Conservation (phyloP, 2,888 invertebrate species). For the Malthinus seriepunctatus region DNA sequence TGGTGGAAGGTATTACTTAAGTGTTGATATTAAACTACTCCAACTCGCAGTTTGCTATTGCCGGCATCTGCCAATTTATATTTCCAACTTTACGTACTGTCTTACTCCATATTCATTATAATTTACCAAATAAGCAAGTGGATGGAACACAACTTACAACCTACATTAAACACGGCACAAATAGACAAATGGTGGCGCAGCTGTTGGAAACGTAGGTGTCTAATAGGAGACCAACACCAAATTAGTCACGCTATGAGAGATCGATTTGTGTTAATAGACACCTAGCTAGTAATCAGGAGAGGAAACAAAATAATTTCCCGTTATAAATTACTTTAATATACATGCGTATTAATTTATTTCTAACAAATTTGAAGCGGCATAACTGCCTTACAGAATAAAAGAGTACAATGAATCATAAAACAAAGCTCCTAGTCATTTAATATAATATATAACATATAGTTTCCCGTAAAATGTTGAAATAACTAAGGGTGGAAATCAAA, state of each 20-base stretch:
- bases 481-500: conserved; percentile 21
- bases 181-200: conserved; percentile 47
- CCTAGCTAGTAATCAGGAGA: conserved; percentile 35
- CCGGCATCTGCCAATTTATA: conserved; percentile 20
- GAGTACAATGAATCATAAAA: conserved; percentile 40
- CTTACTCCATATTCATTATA: conserved; percentile 18
- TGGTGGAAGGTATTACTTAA: no score
- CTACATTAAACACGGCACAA: conserved; percentile 32
- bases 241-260: conserved; percentile 49
- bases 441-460: conserved; percentile 17
- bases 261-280: conserved; percentile 48
- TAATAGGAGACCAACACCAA: conserved; percentile 45
- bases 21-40: no score
- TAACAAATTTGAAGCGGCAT: no score
- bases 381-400: no score
- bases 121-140: conserved; percentile 16
- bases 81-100: conserved; percentile 8
- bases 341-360: no score
- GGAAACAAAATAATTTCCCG: conserved; percentile 22
- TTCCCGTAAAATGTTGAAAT: conserved; percentile 18
- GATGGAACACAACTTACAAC: conserved; percentile 31
- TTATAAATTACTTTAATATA: conserved; percentile 1
- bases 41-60: conserved; percentile 1
- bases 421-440: conserved; percentile 29
- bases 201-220: conserved; percentile 45